Base-by-base conservation (phyloP, 2,797 vertebrate species). In the Apogon talboti region DNA sequence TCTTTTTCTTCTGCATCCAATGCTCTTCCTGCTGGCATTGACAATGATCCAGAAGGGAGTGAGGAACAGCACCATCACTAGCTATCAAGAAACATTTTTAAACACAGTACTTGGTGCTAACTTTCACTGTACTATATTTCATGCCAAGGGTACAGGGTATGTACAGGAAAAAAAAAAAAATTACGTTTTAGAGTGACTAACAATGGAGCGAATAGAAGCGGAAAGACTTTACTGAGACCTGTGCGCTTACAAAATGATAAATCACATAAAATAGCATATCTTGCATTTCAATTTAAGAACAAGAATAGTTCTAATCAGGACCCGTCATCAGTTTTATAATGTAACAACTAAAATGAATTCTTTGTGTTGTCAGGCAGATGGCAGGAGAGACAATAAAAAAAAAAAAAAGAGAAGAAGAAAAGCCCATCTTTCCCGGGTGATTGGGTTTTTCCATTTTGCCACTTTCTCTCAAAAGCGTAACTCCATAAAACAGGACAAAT, bases 391-490 rank as follows among this genome's bases (percentile, higher is more conserved):
- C 71, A 67, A 81, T 70, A 80, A 82, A 81, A 71, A 79, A 81
- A 74, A 71, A 48, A 49, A 48, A 52, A 40, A 5, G 10, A 35
- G 33, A 59, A 40, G 24, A 35, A 35, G 33, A 59, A 78, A 83
- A 75, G 48, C 49, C 74, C 37, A 81, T 88, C 78, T 83, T 69
- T 85, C 76, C 60, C 65, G 78, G 74, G 71, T 75, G 43, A 89
- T 89, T 88, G 81, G 76, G 64, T 85, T 90, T 89, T 90, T 83
- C 67, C 79, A 80, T 90, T 88, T 80, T 83, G 85, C 83, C 78
- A 73, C 79, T 81, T 85, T 68, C 55, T 76, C 79, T 89, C 76
- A 77, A 86, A 90, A 75, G 82, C 62, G 81, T 76, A 65, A 86
- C 74, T 84, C 71, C 78, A 65, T 79, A 83, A 89, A 91, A 85